Evolutionary conservation across 2,888 invertebrate species (phyloP).

Genomic region (Caenorhabditis virilis): DNA sequence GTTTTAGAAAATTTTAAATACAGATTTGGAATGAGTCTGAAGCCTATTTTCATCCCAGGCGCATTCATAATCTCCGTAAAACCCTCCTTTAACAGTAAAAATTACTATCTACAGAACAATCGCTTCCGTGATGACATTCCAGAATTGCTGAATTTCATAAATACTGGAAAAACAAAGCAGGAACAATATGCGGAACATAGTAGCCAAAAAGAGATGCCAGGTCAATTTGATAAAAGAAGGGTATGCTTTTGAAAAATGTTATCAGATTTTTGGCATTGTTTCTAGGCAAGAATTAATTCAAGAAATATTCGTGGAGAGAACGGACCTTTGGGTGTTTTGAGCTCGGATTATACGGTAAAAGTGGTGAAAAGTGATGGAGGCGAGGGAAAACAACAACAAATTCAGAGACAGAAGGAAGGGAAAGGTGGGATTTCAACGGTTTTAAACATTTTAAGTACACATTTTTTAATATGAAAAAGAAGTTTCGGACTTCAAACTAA

Average conservation of each 20-base stretch:
- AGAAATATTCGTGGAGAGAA: conserved; percentile 35
- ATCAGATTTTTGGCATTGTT: background rate
- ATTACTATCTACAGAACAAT: too few species aligned
- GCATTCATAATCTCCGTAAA: too few species aligned
- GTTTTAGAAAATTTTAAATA: too few species aligned
- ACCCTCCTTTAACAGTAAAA: too few species aligned
- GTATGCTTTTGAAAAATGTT: background rate
- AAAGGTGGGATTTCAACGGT: background rate
- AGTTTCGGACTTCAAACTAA: too few species aligned
- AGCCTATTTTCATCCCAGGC: too few species aligned
- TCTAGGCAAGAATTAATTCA: conserved; percentile 35
- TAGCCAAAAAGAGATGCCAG: conserved; percentile 3
- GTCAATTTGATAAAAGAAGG: background rate
- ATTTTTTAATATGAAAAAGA: too few species aligned
- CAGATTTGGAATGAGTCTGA: too few species aligned
- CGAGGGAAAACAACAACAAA: background rate
- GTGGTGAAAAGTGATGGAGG: conserved; percentile 37
- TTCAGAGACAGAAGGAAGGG: background rate
- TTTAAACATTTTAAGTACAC: too few species aligned
- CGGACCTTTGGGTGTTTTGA: conserved; percentile 51
- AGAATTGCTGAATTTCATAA: conserved; percentile 43
- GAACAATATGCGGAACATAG: conserved; percentile 6
- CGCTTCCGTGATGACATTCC: conserved; percentile 42
- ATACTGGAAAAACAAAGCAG: conserved; percentile 33
- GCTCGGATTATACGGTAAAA: conserved; percentile 50